Base-by-base conservation (phyloP, 1,140 invertebrate species). In the Megalonaias nervosa region DNA sequence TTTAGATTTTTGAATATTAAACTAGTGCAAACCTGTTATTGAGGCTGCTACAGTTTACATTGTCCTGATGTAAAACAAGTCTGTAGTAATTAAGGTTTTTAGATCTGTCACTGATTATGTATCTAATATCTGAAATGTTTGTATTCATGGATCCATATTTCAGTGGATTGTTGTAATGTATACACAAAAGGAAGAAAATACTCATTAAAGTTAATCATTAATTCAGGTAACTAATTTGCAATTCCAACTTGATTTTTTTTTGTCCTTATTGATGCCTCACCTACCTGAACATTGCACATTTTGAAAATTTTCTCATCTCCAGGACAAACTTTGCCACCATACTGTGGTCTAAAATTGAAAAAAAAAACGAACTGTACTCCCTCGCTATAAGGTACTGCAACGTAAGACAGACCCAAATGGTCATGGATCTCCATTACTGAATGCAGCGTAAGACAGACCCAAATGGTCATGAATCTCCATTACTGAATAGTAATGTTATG, bases 291-390 rank as follows among this genome's bases (percentile, higher is more conserved):
- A 74, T 92, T 92, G 84, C 93, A 93, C 38, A 92, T 89, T 56
- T 93, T 91, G 84, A 96, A 97, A 70, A 94, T 92, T n/a, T 94
- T 94, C 55, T 94, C 91, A 72, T 94, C 92, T 0, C 96, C 97
- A 1, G 93, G 87, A 88, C 97, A 98, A 84, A 95, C 97, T 79
- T 88, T 90, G 17, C 93, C 93, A 31, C 93, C 92, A 85, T 93
- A 90, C 74, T 82, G 83, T 61, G 93, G 93, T 75, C 92, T 93
- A 71, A 66, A 86, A 82, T 78, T 17, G 71, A 76, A 67, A 16
- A 56, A 66, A 56, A 71, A 12, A 59, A 23, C 0, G 19, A n/a
- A 64, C 38, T 48, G 38, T 48, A 48, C 6, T 48, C 6, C 4
- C 38, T 48, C 38, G 9, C 38, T 48, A 48, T 48, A 48, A 48